A percentile compares a stretch with the other conserved stretches of the same genome.
Evolutionary conservation across 2,113 vertebrate species (phyloP).

Genomic region (Aegypius monachus): DNA sequence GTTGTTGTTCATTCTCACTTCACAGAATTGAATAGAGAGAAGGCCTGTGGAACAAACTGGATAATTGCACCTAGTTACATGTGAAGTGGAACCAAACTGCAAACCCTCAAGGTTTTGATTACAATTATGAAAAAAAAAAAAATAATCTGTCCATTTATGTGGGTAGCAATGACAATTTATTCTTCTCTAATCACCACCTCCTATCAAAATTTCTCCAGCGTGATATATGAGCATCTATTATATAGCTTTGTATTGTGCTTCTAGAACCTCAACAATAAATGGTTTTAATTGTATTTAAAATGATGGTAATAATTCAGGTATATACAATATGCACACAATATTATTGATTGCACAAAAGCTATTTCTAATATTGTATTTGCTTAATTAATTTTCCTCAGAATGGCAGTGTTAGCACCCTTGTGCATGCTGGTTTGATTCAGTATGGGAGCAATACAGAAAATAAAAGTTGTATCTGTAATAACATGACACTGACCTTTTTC

Average conservation of each 20-base stretch:
- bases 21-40: not conserved
- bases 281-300: conserved; percentile 25
- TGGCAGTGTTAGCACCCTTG: not conserved
- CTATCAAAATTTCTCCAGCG: not conserved
- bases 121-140: not conserved
- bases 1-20: not conserved
- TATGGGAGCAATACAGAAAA: not conserved
- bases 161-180: not conserved
- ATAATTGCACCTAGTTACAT: not conserved
- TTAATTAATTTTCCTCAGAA: not conserved
- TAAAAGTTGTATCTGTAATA: not conserved
- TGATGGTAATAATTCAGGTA: not conserved
- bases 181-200: not conserved
- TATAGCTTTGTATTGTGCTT: fast-evolving
- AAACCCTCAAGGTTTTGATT: not conserved
- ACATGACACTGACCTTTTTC: not conserved
- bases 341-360: not conserved
- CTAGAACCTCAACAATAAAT: not conserved
- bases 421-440: fast-evolving
- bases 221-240: not conserved
- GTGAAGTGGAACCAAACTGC: not conserved
- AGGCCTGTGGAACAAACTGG: not conserved
- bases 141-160: not conserved
- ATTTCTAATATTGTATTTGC: not conserved
- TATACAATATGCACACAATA: fast-evolving